Conservation (phyloP, 92 coral and sea anemone genomes). For the Siderastrea radians region DNA sequence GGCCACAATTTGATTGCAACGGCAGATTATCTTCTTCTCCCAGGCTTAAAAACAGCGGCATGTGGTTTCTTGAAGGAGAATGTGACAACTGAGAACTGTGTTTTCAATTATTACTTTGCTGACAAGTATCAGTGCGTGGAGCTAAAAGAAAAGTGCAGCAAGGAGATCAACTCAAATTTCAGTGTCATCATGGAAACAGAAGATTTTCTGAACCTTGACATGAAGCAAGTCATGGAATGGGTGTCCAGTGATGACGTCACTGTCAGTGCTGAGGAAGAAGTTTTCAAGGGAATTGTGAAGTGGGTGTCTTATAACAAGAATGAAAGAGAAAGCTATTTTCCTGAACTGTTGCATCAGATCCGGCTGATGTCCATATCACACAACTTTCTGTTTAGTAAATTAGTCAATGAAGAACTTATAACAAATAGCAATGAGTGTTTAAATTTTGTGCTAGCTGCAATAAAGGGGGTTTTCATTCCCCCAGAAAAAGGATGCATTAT, state of each 20-base stretch:
- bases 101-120: slow-evolving; percentile 31
- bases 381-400: slow-evolving; percentile 50
- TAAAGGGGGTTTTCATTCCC: slow-evolving; percentile 31
- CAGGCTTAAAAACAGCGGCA: slow-evolving; percentile 72
- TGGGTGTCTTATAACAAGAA: neutral
- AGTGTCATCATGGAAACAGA: slow-evolving; percentile 72
- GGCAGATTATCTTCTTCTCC: slow-evolving; percentile 82
- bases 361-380: slow-evolving; percentile 69
- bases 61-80: slow-evolving; percentile 67
- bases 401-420: slow-evolving; percentile 72
- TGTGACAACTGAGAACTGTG: slow-evolving; percentile 72
- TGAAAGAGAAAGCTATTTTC: slow-evolving; percentile 51
- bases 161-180: slow-evolving; percentile 51
- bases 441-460: neutral
- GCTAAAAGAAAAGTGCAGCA: neutral
- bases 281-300: slow-evolving; percentile 71
- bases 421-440: neutral
- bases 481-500: slow-evolving; percentile 40
- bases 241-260: slow-evolving; percentile 81
- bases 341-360: slow-evolving; percentile 69
- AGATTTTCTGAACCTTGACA: slow-evolving; percentile 66
- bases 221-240: slow-evolving; percentile 70
- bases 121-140: neutral
- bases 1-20: slow-evolving; percentile 80
- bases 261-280: slow-evolving; percentile 84